Evolutionary conservation across 1,140 invertebrate species (phyloP), one percentile per base, ranked within the genome.

Genomic region (Calephelis nemesis): DNA sequence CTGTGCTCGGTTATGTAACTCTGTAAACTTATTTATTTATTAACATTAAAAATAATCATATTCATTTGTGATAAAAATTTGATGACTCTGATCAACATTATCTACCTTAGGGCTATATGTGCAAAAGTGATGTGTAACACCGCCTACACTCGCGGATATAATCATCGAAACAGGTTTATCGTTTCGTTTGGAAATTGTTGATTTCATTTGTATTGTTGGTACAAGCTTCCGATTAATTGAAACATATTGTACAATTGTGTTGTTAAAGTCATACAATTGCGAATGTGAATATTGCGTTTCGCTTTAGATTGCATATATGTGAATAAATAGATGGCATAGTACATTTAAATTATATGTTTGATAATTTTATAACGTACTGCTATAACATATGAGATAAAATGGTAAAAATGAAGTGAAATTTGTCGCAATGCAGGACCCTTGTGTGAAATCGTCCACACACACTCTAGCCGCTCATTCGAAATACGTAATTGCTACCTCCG

Each of bases 21-120:
- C 76, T 84, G 84, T 85, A 88, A 89, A 91, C 85, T 88, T 90
- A 88, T 90, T 87, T 89, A 89, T 87, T 81, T 91, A 91, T 87
- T 79, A 84, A 83, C 77, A 30, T 15, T 85, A 63, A 81, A 81
- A 82, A 78, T 74, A 64, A 71, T 62, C 50, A 39, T 65, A 50
- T 52, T 54, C 62, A 54, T 62, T 70, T 58, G 74, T 75, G 74
- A 68, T 68, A 63, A 13, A 68, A 65, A 30, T 30, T 63, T 47
- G 9, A 40, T 62, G 65, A 70, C 49, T 67, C 42, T 48, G 30
- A 52, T 11, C 30, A 47, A 62, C 47, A 54, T 62, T 65, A 12
- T 40, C 8, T 58, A 39, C 39, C 12, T 39, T 15, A 47, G 42
- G 62, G 69, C 52, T 74, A 72, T 68, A 78, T 81, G 84, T 88